phyloP scores from a whole-genome alignment of 1,140 invertebrate species.

The Varroa destructor region DNA sequence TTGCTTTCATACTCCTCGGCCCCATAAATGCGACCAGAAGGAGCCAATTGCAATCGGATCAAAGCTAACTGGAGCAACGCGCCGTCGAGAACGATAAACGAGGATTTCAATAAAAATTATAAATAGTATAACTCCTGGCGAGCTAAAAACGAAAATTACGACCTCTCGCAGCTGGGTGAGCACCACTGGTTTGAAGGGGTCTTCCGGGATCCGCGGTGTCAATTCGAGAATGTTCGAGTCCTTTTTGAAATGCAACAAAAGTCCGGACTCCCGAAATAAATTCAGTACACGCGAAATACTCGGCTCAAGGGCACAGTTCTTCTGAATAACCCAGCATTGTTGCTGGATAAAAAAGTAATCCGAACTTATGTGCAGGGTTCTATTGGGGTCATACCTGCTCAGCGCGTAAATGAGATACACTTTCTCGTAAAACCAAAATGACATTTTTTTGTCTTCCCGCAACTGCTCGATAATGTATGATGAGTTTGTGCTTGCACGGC shows the following conservation, averaged over 20 bases:
- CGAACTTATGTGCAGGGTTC: slow-evolving; percentile 10
- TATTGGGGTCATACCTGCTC: background rate
- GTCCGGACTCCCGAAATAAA: background rate
- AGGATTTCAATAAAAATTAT: too few species aligned
- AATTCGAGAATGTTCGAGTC: background rate
- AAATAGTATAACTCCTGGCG: too few species aligned
- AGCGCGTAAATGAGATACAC: slow-evolving; percentile 4
- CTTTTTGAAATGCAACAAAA: background rate
- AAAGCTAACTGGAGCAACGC: too few species aligned
- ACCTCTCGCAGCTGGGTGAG: background rate
- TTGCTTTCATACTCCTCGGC: too few species aligned
- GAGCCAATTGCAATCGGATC: too few species aligned
- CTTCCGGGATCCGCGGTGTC: background rate
- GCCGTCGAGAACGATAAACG: too few species aligned
- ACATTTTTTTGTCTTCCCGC: background rate
- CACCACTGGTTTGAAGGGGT: background rate
- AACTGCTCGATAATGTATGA: background rate
- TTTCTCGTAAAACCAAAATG: slow-evolving; percentile 1
- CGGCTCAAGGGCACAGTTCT: background rate
- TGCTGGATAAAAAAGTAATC: slow-evolving; percentile 3
- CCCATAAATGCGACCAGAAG: too few species aligned
- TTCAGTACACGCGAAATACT: background rate
- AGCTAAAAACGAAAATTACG: background rate
- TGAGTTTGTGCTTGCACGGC: background rate
- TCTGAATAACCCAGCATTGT: slow-evolving; percentile 16